These are phyloP conservation scores for Centropristis striata DNA, from an alignment of 2,113 vertebrate species.

Conservation along the genomic window DNA sequence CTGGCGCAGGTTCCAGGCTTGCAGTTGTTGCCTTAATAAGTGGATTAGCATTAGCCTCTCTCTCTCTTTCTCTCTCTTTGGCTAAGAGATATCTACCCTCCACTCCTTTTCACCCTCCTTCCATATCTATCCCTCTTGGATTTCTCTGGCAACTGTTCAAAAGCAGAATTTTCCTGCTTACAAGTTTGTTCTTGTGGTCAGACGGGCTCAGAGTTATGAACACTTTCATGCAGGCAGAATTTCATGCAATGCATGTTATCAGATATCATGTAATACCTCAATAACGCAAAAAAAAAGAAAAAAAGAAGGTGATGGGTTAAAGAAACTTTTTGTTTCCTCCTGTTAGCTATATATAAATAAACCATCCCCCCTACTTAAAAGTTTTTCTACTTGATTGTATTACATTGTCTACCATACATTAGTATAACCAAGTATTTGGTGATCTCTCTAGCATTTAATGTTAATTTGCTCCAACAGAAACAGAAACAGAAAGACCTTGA, in stretches of 20 bases:
- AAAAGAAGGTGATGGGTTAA: too few species aligned
- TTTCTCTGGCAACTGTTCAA: conserved; percentile 74
- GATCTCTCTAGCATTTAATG: too few species aligned
- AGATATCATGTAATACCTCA: too few species aligned
- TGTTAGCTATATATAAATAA: too few species aligned
- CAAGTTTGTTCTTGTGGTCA: conserved; percentile 70
- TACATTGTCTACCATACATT: too few species aligned
- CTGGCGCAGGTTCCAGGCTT: conserved; percentile 73
- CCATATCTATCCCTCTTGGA: conserved; percentile 54
- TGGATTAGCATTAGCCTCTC: conserved; percentile 82
- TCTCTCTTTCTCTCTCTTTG: conserved; percentile 34
- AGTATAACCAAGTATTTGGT: too few species aligned
- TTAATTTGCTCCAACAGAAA: too few species aligned
- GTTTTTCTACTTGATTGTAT: too few species aligned
- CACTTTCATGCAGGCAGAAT: conserved; percentile 17
- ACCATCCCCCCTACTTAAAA: too few species aligned
- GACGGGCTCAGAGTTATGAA: conserved; percentile 36
- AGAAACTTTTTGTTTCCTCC: too few species aligned
- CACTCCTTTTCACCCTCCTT: conserved; percentile 24
- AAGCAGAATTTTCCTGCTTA: conserved; percentile 62
- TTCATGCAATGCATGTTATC: background rate
- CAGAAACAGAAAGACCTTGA: too few species aligned
- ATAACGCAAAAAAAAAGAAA: too few species aligned
- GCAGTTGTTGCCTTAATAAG: conserved; percentile 85
- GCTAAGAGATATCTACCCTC: conserved; percentile 53